Evolutionary conservation across 2,888 invertebrate genomes (phyloP), one percentile per base, ranked within the genome.

Genomic region (Opisthograptis luteolata): DNA sequence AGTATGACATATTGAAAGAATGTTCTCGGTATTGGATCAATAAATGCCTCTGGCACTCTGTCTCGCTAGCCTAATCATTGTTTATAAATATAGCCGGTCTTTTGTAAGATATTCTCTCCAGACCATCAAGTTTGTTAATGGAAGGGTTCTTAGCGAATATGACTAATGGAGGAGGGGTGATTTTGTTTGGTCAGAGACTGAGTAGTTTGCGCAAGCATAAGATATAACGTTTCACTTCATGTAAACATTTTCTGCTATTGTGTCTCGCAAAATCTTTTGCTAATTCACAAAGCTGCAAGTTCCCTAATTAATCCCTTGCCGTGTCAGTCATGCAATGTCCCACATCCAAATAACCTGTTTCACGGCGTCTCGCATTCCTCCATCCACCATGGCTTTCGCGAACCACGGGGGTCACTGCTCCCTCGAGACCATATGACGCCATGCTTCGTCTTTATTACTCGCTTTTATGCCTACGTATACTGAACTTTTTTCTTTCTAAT

Each of bases 391-490:
- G 59, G 68, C 68, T 71, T 75, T 74, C 62, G 73, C 76, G 64
- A 65, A 60, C 49, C 45, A 44, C 55, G 72, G 66, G 37, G 84
- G 79, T 84, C 83, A 81, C 62, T 79, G 81, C 65, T 76, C 81
- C 69, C 73, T 58, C 40, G 71, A 80, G 84, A 81, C 81, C 63
- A 67, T 66, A 66, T 64, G 76, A 73, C 76, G 76, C 73, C 76
- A 65, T 57, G 60, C 66, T 62, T 58, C 58, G 63, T 44, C 67
- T 69, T 65, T 63, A 66, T 63, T 60, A 57, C 60, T 37, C 48
- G 41, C 58, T 58, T 66, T 62, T 62, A 58, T 62, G 65, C 54
- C 58, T 48, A 44, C 30, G 45, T 45, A 51, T 35, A 40, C 40
- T 44, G 13, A 36, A 17, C 44, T 34, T 37, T 32, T 31, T 31